A percentile compares a stretch with the other conserved stretches of the same genome.
Conservation (phyloP, 2,113 vertebrate species). For the Hydropotes inermis region DNA sequence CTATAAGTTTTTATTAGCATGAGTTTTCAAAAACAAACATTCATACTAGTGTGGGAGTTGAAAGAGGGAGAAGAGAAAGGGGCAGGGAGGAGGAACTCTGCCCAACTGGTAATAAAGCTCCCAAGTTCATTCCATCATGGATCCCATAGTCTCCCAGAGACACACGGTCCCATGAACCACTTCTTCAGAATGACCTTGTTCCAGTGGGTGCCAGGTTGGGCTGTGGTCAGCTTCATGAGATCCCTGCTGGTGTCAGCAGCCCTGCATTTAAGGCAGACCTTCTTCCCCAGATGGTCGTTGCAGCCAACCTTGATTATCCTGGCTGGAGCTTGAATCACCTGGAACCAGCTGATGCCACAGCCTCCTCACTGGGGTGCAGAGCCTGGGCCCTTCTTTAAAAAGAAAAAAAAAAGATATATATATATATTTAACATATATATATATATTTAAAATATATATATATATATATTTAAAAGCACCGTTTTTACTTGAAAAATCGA, state of each 20-base stretch:
- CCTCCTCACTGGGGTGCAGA: neutral
- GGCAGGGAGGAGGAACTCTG: neutral
- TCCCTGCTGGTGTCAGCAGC: neutral
- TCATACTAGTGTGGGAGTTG: neutral
- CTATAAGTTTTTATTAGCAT: neutral
- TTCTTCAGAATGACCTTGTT: neutral
- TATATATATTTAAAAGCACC: neutral
- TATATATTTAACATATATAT: too few species aligned
- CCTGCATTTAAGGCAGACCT: neutral
- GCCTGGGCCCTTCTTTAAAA: neutral
- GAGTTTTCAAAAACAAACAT: neutral
- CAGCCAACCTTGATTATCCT: neutral
- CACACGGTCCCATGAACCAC: neutral
- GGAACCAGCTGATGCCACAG: neutral
- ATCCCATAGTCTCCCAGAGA: neutral
- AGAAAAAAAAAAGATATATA: neutral
- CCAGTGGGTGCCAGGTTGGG: neutral
- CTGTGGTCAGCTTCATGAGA: neutral
- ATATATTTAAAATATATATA: accelerated
- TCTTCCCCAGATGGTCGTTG: neutral
- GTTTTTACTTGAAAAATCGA: neutral
- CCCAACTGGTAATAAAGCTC: neutral
- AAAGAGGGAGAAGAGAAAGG: neutral
- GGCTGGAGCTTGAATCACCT: neutral
- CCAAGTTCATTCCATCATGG: neutral